Percentiles rank a stretch among this genome's conserved stretches.
Conservation (phyloP, 1,140 invertebrate species). For the Galleria mellonella region DNA sequence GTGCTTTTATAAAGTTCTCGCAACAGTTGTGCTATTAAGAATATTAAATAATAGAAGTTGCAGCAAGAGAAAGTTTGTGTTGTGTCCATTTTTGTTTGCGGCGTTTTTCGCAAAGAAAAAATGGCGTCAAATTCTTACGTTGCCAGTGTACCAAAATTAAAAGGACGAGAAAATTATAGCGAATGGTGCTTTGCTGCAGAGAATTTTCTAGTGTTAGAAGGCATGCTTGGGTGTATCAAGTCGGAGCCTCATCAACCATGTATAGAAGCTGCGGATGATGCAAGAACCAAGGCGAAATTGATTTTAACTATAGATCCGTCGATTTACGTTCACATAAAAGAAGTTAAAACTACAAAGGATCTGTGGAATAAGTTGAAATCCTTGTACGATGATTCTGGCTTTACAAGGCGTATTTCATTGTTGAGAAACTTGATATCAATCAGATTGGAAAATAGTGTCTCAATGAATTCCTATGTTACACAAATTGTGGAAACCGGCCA, state of each 20-base stretch:
- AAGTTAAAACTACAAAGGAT: slow-evolving; percentile 15
- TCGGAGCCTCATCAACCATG: background rate
- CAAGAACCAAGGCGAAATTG: slow-evolving; percentile 9
- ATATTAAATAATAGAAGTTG: too few relatives aligned
- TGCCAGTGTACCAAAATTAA: background rate
- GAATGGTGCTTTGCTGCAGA: slow-evolving; percentile 10
- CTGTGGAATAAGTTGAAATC: slow-evolving; percentile 29
- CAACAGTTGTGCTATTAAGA: too few relatives aligned
- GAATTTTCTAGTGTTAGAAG: slow-evolving; percentile 11
- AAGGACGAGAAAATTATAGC: slow-evolving; percentile 1
- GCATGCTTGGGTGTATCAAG: slow-evolving; percentile 8
- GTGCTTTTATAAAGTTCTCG: too few relatives aligned
- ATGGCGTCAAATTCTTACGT: background rate
- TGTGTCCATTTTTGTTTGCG: too few relatives aligned
- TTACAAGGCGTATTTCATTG: slow-evolving; percentile 19
- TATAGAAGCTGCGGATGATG: background rate
- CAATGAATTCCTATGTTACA: slow-evolving; percentile 18
- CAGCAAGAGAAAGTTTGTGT: too few relatives aligned
- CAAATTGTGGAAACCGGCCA: slow-evolving; percentile 9
- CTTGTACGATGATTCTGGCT: slow-evolving; percentile 21
- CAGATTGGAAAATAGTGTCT: slow-evolving; percentile 17
- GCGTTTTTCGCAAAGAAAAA: too few relatives aligned
- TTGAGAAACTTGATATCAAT: slow-evolving; percentile 21
- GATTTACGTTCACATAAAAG: slow-evolving; percentile 32
- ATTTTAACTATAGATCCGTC: slow-evolving; percentile 9